Base-by-base conservation (phyloP, 2,888 invertebrate species). In the Leptopilina drosophilae region DNA sequence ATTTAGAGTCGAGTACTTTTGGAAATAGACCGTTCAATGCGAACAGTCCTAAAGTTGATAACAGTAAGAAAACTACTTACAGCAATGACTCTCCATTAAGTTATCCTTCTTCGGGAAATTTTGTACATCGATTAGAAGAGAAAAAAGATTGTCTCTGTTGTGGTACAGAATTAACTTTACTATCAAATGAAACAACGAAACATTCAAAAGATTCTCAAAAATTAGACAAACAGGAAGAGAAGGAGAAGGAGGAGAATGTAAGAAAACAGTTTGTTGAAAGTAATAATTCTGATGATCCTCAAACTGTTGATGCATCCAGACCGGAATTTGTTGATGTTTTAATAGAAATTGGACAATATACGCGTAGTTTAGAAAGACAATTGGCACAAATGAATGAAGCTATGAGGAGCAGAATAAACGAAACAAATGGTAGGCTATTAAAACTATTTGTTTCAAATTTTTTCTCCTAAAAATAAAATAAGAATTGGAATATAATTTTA, bases 271-370 rank as follows among this genome's bases (percentile, higher is more conserved):
- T 12, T 15, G 12, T n/a, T 1, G 49, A 40, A 14, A 62, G 64
- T 7, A 59, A 78, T 46, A 75, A 73, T 8, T 26, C 78, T 26
- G 64, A 53, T 1, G 26, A 20, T 64, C 15, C 26, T 33, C 46
- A 11, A 64, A 20, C 6, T 64, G 46, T 64, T 5, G 84, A 84
- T 76, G 64, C 83, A 14, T 82, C 83, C 7, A 80, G 81, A 15
- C 82, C 83, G 6, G 81, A 85, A 79, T 84, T 84, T 49, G 79
- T 84, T 0, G 64, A 77, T 42, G 80, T 85, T 77, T 81, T 88
- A 14, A 82, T 78, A 5, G 87, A 88, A 42, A 82, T 88, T 14
- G 86, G 84, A 46, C 82, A 85, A 20, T 80, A 85, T 6, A 84
- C 85, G 0, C 79, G 78, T 56, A 81, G 80, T 14, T 82, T 88